A percentile compares a stretch with the other conserved stretches of the same genome.
Conservation (phyloP, 2,797 vertebrate genomes). For the Phrynocephalus guinanensis region DNA sequence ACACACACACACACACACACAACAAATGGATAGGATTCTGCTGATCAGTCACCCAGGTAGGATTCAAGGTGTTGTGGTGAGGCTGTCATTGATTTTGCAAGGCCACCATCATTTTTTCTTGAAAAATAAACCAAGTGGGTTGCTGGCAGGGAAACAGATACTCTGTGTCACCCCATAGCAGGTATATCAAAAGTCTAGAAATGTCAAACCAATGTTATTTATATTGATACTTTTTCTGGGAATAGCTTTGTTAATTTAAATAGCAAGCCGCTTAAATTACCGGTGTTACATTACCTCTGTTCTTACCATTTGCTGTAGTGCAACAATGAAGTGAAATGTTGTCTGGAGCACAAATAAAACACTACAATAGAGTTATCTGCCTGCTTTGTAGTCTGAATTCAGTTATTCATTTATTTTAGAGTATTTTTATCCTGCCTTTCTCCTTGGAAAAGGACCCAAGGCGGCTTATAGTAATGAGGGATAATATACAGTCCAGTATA, state of each 20-base stretch:
- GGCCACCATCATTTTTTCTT: not conserved
- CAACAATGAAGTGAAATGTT: not conserved
- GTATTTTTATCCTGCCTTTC: too few species aligned
- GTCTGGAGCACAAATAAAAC: conserved; percentile 2
- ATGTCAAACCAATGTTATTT: conserved; percentile 1
- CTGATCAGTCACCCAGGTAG: not conserved
- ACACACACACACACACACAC: too few species aligned
- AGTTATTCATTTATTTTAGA: not conserved
- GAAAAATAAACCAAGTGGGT: not conserved
- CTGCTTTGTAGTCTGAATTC: not conserved
- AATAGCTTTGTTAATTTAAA: conserved; percentile 14
- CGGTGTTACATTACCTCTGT: not conserved
- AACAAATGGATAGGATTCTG: too few species aligned
- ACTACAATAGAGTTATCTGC: not conserved
- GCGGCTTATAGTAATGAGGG: too few species aligned
- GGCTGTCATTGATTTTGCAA: not conserved
- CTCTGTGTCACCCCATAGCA: not conserved
- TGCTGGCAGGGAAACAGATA: conserved; percentile 11
- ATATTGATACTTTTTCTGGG: not conserved
- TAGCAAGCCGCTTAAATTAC: conserved; percentile 32
- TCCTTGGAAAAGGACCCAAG: too few species aligned
- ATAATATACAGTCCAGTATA: too few species aligned
- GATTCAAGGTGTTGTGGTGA: not conserved
- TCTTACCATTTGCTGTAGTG: not conserved
- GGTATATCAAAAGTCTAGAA: not conserved